Evolutionary conservation across 2,888 invertebrate species (phyloP).

Genomic region (Sturmia bella): DNA sequence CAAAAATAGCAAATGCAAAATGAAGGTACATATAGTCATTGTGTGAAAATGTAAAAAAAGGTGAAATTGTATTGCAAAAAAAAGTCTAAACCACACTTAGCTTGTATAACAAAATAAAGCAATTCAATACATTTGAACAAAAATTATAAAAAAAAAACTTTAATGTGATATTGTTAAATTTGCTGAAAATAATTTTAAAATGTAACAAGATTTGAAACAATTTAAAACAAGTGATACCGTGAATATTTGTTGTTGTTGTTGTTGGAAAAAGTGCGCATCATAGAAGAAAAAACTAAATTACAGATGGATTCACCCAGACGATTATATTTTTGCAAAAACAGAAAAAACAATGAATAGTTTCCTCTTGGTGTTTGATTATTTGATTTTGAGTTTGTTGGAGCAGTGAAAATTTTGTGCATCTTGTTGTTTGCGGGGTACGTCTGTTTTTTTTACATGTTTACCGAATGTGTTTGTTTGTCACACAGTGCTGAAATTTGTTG

Average conservation of each 20-base stretch:
- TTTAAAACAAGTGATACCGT: constrained; percentile 41
- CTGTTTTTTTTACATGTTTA: constrained; percentile 4
- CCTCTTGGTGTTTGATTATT: constrained; percentile 34
- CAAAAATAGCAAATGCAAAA: constrained; percentile 58
- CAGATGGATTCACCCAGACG: constrained; percentile 61
- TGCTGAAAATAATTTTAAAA: constrained; percentile 10
- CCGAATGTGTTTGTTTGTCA: not conserved
- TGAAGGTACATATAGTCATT: constrained; percentile 39
- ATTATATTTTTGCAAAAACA: constrained; percentile 44
- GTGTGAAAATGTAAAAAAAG: constrained; percentile 47
- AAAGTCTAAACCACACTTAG: constrained; percentile 45
- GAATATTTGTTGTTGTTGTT: constrained; percentile 34
- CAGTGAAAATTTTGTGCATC: constrained; percentile 16
- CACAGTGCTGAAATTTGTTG: not conserved
- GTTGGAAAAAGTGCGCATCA: constrained; percentile 65
- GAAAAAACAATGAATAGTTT: constrained; percentile 33
- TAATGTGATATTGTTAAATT: constrained; percentile 9
- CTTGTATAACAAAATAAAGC: constrained; percentile 63
- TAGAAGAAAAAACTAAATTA: constrained; percentile 52
- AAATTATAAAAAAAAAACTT: constrained; percentile 25
- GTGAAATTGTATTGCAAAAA: constrained; percentile 48
- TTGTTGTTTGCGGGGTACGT: constrained; percentile 30
- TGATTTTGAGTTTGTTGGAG: constrained; percentile 47
- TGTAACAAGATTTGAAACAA: constrained; percentile 3
- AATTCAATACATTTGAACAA: constrained; percentile 15